These are phyloP conservation scores for Mamestra brassicae DNA, from an alignment of 2,888 invertebrate genomes.

Conservation along the genomic window DNA sequence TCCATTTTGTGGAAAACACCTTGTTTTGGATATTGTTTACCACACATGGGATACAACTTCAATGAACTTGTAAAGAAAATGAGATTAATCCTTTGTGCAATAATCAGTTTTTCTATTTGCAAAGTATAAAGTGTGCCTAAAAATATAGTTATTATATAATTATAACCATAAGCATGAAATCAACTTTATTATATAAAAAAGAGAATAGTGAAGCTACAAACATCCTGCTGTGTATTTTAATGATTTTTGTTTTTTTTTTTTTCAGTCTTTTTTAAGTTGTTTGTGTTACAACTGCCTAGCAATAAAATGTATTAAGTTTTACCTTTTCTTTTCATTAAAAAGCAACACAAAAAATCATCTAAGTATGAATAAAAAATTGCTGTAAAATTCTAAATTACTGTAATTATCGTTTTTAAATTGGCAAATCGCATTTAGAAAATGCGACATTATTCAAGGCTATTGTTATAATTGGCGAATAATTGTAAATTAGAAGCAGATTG, in stretches of 20 bases:
- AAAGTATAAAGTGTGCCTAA: slow-evolving; percentile 6
- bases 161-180: slow-evolving; percentile 14
- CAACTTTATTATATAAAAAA: background rate
- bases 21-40: background rate
- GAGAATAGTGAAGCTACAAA: slow-evolving; percentile 32
- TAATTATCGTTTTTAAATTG: slow-evolving; percentile 24
- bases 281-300: slow-evolving; percentile 55
- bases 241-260: slow-evolving; percentile 42
- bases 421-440: slow-evolving; percentile 30
- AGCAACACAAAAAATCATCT: too few species aligned
- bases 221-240: slow-evolving; percentile 58
- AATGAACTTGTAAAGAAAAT: background rate
- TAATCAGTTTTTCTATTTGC: background rate
- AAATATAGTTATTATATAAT: background rate
- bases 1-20: too few species aligned
- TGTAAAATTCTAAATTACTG: too few species aligned
- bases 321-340: slow-evolving; percentile 43
- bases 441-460: slow-evolving; percentile 52
- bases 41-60: background rate
- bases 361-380: too few species aligned
- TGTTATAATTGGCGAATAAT: slow-evolving; percentile 59
- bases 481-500: slow-evolving; percentile 57
- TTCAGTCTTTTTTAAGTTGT: slow-evolving; percentile 58
- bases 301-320: slow-evolving; percentile 64
- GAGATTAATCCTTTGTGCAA: slow-evolving; percentile 1